phyloP scores from a whole-genome alignment of 2,797 vertebrate genomes.

The Petrocephalus schoutedeni region DNA sequence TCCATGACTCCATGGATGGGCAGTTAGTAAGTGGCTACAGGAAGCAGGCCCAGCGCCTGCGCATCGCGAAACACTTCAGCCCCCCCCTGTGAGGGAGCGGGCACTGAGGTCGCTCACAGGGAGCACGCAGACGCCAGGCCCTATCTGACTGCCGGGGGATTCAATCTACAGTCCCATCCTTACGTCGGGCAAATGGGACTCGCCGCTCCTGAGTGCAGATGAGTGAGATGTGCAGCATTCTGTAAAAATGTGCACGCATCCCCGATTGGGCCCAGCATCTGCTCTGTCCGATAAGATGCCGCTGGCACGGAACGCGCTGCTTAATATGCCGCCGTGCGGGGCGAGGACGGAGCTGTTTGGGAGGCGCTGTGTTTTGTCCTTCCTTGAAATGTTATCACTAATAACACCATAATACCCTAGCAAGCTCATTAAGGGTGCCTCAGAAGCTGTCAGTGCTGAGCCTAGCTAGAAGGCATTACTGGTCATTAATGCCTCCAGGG shows the following conservation, averaged over 20 bases:
- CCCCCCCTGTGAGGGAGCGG: neutral
- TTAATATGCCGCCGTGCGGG: neutral
- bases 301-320: neutral
- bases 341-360: neutral
- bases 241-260: neutral
- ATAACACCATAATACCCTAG: neutral
- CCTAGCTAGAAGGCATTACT: neutral
- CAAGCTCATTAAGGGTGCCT: neutral
- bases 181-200: neutral
- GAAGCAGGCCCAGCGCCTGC: neutral
- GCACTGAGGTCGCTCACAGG: neutral
- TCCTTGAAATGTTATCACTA: neutral
- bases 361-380: neutral
- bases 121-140: neutral
- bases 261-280: neutral
- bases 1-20: neutral
- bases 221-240: neutral
- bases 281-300: neutral
- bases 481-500: neutral
- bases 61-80: neutral
- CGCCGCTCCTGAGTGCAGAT: neutral
- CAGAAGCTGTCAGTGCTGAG: neutral
- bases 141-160: neutral
- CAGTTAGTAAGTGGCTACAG: neutral
- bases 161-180: neutral